Percentiles rank a stretch among this genome's conserved stretches.
phyloP scores from a whole-genome alignment of 1,140 invertebrate species.

The Bombus pascuorum region DNA sequence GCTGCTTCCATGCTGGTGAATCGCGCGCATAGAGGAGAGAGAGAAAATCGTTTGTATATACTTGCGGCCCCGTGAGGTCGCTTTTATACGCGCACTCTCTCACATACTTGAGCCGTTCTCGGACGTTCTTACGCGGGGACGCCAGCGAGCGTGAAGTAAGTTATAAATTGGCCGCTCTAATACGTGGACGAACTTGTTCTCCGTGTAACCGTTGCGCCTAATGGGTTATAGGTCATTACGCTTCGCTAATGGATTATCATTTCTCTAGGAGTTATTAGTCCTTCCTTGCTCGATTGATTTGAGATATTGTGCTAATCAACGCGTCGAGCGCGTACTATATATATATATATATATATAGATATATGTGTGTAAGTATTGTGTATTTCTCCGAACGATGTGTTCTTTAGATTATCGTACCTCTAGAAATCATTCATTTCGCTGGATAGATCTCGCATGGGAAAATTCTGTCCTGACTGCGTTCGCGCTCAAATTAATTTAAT shows the following conservation, averaged over 20 bases:
- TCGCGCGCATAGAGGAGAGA: not conserved
- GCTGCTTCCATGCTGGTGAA: slow-evolving; percentile 20
- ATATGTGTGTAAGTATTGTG: not conserved
- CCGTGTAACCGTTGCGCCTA: slow-evolving; percentile 24
- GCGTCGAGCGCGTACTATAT: not conserved
- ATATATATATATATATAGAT: not conserved
- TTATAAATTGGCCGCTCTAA: slow-evolving; percentile 48
- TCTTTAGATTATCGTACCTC: not conserved
- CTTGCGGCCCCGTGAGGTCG: slow-evolving; percentile 29
- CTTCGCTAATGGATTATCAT: slow-evolving; percentile 33
- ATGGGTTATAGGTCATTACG: slow-evolving; percentile 44
- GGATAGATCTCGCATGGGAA: slow-evolving; percentile 16
- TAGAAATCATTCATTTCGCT: slow-evolving; percentile 1
- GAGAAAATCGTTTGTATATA: slow-evolving; percentile 52
- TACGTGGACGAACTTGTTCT: slow-evolving; percentile 32
- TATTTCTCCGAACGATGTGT: not conserved
- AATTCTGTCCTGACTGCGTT: not conserved
- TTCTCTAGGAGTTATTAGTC: not conserved
- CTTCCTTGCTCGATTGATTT: slow-evolving; percentile 6
- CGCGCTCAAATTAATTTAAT: slow-evolving; percentile 32
- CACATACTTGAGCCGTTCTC: slow-evolving; percentile 13
- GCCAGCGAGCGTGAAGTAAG: slow-evolving; percentile 23
- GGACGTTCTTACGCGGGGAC: slow-evolving; percentile 24
- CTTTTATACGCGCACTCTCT: slow-evolving; percentile 30
- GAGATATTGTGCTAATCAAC: not conserved